These are phyloP conservation scores for Drosophila colorata DNA, from an alignment of 2,888 invertebrate genomes.

Conservation along the genomic window DNA sequence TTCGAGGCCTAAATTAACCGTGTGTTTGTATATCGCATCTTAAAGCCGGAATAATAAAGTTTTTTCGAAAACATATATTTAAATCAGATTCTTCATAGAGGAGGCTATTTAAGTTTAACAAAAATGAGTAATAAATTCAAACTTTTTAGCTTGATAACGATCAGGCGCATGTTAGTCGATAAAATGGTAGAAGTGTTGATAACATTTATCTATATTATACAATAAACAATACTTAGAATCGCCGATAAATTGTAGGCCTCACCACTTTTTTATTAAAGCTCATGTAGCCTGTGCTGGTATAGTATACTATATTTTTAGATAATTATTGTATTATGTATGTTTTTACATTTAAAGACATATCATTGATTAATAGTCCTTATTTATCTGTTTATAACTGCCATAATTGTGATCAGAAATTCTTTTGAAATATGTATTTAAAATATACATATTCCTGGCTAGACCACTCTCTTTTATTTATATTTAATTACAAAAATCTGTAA, in stretches of 20 bases:
- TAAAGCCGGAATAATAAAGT: background rate
- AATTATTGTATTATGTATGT: no score
- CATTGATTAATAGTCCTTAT: no score
- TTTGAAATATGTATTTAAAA: background rate
- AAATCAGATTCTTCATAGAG: background rate
- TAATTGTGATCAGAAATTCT: background rate
- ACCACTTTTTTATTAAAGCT: background rate
- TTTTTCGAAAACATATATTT: background rate
- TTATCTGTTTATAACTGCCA: no score
- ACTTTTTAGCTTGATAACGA: no score
- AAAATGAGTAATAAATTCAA: no score
- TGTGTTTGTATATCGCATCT: slow-evolving; percentile 8
- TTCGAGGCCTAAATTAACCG: background rate
- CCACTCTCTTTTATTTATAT: background rate
- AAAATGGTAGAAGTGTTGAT: background rate
- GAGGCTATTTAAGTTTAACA: no score
- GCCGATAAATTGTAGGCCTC: background rate
- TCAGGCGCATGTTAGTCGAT: no score
- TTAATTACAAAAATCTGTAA: background rate
- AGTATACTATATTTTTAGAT: no score
- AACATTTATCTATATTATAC: background rate
- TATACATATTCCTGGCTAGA: no score
- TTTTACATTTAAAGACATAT: no score
- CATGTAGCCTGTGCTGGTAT: no score
- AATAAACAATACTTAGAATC: background rate